Percentiles rank a stretch among this genome's conserved stretches.
These are phyloP conservation scores for Sceliomorpha sp. DNA, from an alignment of 2,888 invertebrate genomes.

Conservation along the genomic window DNA sequence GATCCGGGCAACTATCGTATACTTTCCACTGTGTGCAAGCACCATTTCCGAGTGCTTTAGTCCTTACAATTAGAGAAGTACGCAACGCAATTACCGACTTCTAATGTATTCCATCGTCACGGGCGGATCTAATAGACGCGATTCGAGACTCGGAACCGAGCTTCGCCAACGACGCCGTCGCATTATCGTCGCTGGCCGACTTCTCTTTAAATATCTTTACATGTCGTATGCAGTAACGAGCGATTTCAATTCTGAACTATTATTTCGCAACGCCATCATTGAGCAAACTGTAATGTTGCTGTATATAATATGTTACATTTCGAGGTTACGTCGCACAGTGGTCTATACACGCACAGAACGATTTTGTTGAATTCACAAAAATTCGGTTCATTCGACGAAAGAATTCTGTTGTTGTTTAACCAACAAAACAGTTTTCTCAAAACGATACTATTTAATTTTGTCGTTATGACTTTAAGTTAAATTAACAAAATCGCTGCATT, in stretches of 20 bases:
- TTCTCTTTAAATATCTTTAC: conserved; percentile 38
- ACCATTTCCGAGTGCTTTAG: conserved; percentile 40
- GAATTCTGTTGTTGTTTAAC: too few species aligned
- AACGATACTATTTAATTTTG: too few species aligned
- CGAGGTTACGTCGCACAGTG: too few species aligned
- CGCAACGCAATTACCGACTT: conserved; percentile 51
- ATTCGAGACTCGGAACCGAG: conserved; percentile 38
- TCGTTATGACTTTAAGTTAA: too few species aligned
- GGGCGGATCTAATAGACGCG: conserved; percentile 41
- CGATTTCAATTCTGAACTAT: conserved; percentile 36
- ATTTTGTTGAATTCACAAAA: too few species aligned
- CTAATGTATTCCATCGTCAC: conserved; percentile 49
- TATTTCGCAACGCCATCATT: too few species aligned
- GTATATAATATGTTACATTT: too few species aligned
- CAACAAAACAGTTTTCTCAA: too few species aligned
- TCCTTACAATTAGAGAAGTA: conserved; percentile 54
- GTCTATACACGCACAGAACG: too few species aligned
- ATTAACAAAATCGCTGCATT: too few species aligned
- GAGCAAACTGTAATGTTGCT: too few species aligned
- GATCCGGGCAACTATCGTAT: conserved; percentile 24
- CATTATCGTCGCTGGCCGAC: conserved; percentile 36
- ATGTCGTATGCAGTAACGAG: conserved; percentile 33
- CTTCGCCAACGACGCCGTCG: conserved; percentile 26
- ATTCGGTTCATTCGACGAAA: too few species aligned
- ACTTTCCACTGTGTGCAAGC: conserved; percentile 39